A percentile compares a stretch with the other conserved stretches of the same genome.
Conservation (phyloP, 2,113 vertebrate species). For the Willisornis vidua region DNA sequence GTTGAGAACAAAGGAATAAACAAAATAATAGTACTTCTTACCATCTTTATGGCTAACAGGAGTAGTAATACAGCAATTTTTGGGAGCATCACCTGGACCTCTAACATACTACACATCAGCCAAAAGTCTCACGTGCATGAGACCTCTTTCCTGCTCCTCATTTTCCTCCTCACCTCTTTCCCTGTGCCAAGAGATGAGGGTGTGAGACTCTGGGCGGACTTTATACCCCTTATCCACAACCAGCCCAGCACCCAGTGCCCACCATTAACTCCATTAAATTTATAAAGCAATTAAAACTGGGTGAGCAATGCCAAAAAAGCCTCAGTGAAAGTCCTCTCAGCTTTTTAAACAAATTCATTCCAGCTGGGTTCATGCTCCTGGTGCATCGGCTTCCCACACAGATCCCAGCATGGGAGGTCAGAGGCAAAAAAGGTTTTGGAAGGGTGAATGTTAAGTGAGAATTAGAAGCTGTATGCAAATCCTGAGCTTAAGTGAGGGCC, state of each 20-base stretch:
- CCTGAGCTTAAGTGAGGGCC: not conserved
- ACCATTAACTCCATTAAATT: not conserved
- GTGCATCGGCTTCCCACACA: fast-evolving
- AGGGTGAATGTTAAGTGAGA: not conserved
- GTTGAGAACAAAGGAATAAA: not conserved
- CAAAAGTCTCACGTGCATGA: not conserved
- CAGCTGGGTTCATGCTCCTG: not conserved
- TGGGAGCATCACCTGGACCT: not conserved
- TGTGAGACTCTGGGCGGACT: not conserved
- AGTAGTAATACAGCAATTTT: not conserved
- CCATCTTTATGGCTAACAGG: not conserved
- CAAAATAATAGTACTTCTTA: not conserved
- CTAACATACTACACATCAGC: not conserved
- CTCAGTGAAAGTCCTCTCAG: constrained; percentile 4
- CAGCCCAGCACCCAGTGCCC: not conserved
- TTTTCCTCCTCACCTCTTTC: not conserved
- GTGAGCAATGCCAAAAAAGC: not conserved
- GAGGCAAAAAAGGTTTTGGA: not conserved
- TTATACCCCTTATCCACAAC: not conserved
- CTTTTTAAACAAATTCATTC: constrained; percentile 41
- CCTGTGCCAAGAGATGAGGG: fast-evolving
- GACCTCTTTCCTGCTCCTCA: not conserved
- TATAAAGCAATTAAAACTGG: constrained; percentile 3
- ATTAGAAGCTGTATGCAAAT: constrained; percentile 20
- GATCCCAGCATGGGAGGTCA: not conserved